Evolutionary conservation across 2,113 vertebrate genomes (phyloP), one percentile per base, ranked within the genome.

Genomic region (Ammodytes dubius): DNA sequence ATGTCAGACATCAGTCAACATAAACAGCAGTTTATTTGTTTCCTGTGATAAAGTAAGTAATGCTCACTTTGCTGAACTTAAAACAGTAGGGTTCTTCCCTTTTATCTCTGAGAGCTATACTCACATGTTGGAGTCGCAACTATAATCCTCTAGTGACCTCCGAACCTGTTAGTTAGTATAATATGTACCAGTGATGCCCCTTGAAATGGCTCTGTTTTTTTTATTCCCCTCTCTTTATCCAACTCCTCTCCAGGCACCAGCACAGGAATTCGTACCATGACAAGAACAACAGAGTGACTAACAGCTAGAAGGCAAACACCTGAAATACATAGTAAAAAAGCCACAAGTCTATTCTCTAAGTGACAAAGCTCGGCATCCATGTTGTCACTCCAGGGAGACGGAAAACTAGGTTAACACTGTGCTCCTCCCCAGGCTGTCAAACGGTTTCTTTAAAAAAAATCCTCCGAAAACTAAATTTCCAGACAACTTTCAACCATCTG

Each of bases 21-120:
- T 79, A 82, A 93, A 89, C 60, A 82, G 57, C 35, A 2, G 66
- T 88, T 88, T 83, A 89, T 89, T 85, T 80, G 86, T 87, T 90
- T 91, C 74, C 88, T 82, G 86, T 74, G 68, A 76, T 70, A 47
- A 81, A 88, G 75, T 17, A 56, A 59, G 66, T 60, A 13, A 73
- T 53, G 53, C 42, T 66, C 40, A 52, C 74, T 83, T 63, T 45
- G 57, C 56, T 68, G 58, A 56, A 57, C 59, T 77, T 49, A 53
- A 27, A 85, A 50, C 76, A 70, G 61, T 27, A n/a, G 82, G 86
- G 64, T 45, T 74, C 27, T 27, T 27, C 27, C 56, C 80, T 90
- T 82, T 88, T 46, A 87, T 78, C 74, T 80, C 64, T 45, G 15
- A 13, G 10, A 68, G 68, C 37, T 15, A 59, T 35, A 9, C 76